Evolutionary conservation across 2,113 vertebrate species (phyloP).

Genomic region (Leucosticte australis): DNA sequence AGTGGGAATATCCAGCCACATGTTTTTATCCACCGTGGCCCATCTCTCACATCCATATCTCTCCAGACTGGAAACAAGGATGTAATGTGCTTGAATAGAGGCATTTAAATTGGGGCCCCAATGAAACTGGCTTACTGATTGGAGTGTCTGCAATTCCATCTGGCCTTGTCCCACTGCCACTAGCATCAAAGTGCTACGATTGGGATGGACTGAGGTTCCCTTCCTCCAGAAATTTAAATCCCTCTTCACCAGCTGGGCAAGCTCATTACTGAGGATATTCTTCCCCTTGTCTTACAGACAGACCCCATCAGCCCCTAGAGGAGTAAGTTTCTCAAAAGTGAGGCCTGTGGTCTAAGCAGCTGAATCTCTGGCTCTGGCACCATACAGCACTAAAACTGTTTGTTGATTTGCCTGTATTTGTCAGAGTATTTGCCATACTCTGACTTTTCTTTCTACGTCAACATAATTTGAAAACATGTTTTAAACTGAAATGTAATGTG

Average conservation of each 20-base stretch:
- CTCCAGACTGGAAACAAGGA: neutral
- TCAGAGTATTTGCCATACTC: neutral
- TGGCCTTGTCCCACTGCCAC: neutral
- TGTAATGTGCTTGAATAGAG: neutral
- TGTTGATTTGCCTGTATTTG: neutral
- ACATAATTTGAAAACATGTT: neutral
- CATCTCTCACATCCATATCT: neutral
- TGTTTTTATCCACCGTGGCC: neutral
- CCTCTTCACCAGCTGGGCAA: neutral
- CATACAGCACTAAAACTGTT: neutral
- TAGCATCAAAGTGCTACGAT: neutral
- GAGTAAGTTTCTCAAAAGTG: neutral
- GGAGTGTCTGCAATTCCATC: neutral
- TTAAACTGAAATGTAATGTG: neutral
- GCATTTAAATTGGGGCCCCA: neutral
- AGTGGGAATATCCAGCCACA: neutral
- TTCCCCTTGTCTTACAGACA: neutral
- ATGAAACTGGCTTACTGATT: neutral
- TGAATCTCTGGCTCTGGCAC: neutral
- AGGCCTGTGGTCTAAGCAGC: neutral
- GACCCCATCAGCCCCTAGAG: neutral
- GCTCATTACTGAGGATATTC: neutral
- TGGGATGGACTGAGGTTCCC: neutral
- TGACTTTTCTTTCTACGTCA: neutral
- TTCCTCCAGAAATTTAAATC: neutral